Evolutionary conservation across 2,797 vertebrate genomes (phyloP).

Genomic region (Helarctos malayanus): DNA sequence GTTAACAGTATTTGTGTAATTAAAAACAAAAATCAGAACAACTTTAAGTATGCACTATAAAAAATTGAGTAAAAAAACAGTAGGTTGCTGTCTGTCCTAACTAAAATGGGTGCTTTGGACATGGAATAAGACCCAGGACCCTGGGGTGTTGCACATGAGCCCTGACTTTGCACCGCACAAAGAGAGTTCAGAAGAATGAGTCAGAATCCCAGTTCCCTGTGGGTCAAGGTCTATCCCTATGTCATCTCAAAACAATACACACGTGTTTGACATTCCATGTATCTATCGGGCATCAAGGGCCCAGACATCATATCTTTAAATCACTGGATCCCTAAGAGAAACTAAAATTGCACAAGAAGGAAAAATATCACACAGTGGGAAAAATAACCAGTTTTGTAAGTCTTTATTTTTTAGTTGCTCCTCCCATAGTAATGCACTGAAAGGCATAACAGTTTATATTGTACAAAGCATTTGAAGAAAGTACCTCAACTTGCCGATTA

Average conservation of each 20-base stretch:
- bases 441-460: conserved; percentile 99
- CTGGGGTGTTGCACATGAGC: neutral
- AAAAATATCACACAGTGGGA: conserved; percentile 71
- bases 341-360: neutral
- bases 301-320: conserved; percentile 33
- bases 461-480: conserved; percentile 99
- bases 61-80: neutral
- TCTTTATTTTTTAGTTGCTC: conserved; percentile 99
- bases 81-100: neutral
- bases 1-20: neutral
- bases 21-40: conserved; percentile 14
- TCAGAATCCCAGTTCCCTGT: neutral
- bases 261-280: neutral
- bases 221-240: neutral
- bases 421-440: conserved; percentile 99
- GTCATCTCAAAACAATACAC: conserved; percentile 56
- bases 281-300: conserved; percentile 49
- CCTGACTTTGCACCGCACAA: neutral
- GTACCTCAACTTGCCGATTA: conserved; percentile 99
- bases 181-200: neutral
- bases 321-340: conserved; percentile 52
- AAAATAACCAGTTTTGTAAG: conserved; percentile 93
- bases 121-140: neutral
- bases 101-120: neutral
- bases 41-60: neutral